phyloP scores from a whole-genome alignment of 2,113 vertebrate genomes.

The Pomatorhinus ruficollis region DNA sequence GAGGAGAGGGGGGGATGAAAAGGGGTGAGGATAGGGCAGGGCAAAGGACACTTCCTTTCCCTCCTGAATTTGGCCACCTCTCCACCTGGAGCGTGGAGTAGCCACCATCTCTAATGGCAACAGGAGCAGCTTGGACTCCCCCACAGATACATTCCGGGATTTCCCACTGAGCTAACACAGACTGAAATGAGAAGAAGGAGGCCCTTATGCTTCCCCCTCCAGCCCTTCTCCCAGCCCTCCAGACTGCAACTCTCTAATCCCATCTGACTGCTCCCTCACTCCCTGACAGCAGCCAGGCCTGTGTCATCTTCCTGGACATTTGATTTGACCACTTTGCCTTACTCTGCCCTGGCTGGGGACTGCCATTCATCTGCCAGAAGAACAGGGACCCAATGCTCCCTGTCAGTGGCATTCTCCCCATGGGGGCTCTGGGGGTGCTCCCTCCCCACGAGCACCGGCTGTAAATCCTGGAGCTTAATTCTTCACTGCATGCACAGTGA shows the following conservation, averaged over 20 bases:
- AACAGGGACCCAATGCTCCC: not conserved
- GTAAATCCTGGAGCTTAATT: not conserved
- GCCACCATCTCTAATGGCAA: not conserved
- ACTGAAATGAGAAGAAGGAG: not conserved
- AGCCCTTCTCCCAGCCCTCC: not conserved
- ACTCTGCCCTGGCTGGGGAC: constrained; percentile 9
- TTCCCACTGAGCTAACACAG: not conserved
- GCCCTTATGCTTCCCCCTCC: not conserved
- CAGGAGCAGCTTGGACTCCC: fast-evolving
- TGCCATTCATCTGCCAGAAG: constrained; percentile 21
- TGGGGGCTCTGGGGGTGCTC: not conserved
- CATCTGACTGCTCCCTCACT: not conserved
- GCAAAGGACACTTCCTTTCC: not conserved
- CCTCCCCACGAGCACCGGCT: not conserved
- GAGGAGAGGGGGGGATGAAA: not conserved
- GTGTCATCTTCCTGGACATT: not conserved
- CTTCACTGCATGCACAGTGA: not conserved
- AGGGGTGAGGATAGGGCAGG: not conserved
- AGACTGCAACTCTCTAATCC: not conserved
- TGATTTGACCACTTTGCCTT: not conserved
- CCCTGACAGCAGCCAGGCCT: not conserved
- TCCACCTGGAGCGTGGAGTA: not conserved
- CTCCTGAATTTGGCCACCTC: not conserved
- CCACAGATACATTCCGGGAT: not conserved
- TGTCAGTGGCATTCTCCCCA: not conserved